These are phyloP conservation scores for Papilio polytes DNA, from an alignment of 1,140 invertebrate species.

Conservation along the genomic window DNA sequence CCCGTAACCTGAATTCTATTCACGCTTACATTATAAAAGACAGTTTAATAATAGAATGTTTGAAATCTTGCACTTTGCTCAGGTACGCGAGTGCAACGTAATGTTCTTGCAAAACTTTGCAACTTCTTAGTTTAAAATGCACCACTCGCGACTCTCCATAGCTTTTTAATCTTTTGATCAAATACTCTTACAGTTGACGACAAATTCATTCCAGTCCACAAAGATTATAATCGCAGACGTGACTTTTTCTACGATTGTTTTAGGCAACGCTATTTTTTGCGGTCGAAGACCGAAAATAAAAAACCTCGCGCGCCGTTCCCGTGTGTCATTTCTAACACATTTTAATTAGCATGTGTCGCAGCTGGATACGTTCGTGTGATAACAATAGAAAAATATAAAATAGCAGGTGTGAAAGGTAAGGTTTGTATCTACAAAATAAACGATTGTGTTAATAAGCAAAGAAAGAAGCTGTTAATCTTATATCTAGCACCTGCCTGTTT, in stretches of 20 bases:
- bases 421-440: not conserved
- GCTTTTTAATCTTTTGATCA: slow-evolving; percentile 77
- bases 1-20: slow-evolving; percentile 32
- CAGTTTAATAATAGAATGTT: slow-evolving; percentile 34
- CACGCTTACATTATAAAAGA: slow-evolving; percentile 19
- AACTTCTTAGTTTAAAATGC: slow-evolving; percentile 55
- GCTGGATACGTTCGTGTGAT: slow-evolving; percentile 9
- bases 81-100: slow-evolving; percentile 26
- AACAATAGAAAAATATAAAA: slow-evolving; percentile 26
- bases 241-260: slow-evolving; percentile 58
- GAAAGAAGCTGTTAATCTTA: slow-evolving; percentile 14
- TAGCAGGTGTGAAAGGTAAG: slow-evolving; percentile 1
- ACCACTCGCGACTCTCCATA: slow-evolving; percentile 63
- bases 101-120: slow-evolving; percentile 33
- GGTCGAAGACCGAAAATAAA: slow-evolving; percentile 13
- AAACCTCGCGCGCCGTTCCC: not conserved
- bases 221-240: slow-evolving; percentile 69
- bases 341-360: slow-evolving; percentile 23
- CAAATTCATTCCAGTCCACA: slow-evolving; percentile 74
- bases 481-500: not conserved
- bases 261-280: slow-evolving; percentile 47
- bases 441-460: not conserved
- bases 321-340: slow-evolving; percentile 36
- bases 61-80: slow-evolving; percentile 37
- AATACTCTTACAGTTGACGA: slow-evolving; percentile 69